Evolutionary conservation across 2,888 invertebrate genomes (phyloP), one percentile per base, ranked within the genome.

Genomic region (Torymus aiolomorphi): DNA sequence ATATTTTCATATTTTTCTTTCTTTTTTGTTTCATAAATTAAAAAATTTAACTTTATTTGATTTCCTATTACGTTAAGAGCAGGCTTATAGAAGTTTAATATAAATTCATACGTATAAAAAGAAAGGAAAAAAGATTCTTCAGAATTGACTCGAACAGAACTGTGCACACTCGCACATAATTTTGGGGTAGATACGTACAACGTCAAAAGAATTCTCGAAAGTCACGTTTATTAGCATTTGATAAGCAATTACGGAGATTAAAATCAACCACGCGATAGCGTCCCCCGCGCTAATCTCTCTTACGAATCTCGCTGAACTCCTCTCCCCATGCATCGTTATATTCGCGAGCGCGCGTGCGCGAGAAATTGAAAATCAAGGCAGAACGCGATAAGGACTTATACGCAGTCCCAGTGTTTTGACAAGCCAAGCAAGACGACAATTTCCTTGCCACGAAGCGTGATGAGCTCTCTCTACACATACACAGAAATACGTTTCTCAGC

Each of bases 341-440:
- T 49, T n/a, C 42, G 51, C 16, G 20, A 5, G n/a, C 59, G 10
- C 20, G 24, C 24, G 24, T 24, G 3, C 24, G 49, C n/a, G 16
- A 63, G 70, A 82, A 82, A 82, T 82, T 82, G 80, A 80, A 82
- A 77, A 81, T 67, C 18, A 69, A 69, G 76, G 57, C 20, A 18
- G 3, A 24, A 63, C 49, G 66, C 72, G 78, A 75, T 78, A 66
- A 80, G 52, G 14, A 42, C n/a, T 56, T 13, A 0, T 42, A 59
- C 14, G 12, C 62, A 66, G 77, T 77, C 70, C 66, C 73, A 71
- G 75, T 61, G 72, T 76, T 80, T 82, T 80, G 80, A 82, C 76
- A 82, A 82, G 80, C 82, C 72, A 80, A 82, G 76, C 80, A 80
- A 75, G 80, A 82, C 82, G 82, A 82, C 82, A 82, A 82, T 82